Conservation (phyloP, 2,888 invertebrate genomes). For the Drosophila pseudotakahashii region DNA sequence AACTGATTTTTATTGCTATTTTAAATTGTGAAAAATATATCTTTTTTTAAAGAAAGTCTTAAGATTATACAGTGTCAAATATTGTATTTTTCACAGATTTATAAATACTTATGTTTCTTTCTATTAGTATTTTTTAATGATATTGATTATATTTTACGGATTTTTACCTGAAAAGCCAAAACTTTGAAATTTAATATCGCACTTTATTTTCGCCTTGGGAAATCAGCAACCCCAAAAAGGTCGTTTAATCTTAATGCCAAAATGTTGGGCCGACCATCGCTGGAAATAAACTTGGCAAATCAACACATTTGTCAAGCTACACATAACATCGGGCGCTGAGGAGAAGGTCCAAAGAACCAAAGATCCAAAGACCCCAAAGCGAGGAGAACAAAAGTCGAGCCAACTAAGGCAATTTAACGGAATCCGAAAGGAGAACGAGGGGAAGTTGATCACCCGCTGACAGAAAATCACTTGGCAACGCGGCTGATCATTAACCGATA, state of each 20-base stretch:
- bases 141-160: too few relatives aligned
- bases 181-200: background rate
- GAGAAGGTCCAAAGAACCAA: slow-evolving; percentile 4
- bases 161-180: background rate
- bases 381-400: slow-evolving; percentile 7
- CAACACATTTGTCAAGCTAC: slow-evolving; percentile 68
- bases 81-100: too few relatives aligned
- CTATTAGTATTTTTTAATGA: too few relatives aligned
- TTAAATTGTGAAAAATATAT: too few relatives aligned
- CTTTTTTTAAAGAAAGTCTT: too few relatives aligned
- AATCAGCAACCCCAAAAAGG: slow-evolving; percentile 12
- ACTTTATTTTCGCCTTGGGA: slow-evolving; percentile 10
- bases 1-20: too few relatives aligned
- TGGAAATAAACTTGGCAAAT: slow-evolving; percentile 54
- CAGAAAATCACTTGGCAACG: slow-evolving; percentile 75
- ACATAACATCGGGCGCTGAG: slow-evolving; percentile 33
- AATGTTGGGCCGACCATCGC: slow-evolving; percentile 7
- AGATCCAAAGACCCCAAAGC: background rate
- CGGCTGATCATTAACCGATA: slow-evolving; percentile 82
- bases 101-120: too few relatives aligned
- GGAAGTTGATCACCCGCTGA: slow-evolving; percentile 71
- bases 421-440: slow-evolving; percentile 16
- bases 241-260: slow-evolving; percentile 31
- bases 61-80: too few relatives aligned
- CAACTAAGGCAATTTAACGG: slow-evolving; percentile 29